Evolutionary conservation across 2,888 invertebrate species (phyloP), one percentile per base, ranked within the genome.

Genomic region (Copidosoma aretas): DNA sequence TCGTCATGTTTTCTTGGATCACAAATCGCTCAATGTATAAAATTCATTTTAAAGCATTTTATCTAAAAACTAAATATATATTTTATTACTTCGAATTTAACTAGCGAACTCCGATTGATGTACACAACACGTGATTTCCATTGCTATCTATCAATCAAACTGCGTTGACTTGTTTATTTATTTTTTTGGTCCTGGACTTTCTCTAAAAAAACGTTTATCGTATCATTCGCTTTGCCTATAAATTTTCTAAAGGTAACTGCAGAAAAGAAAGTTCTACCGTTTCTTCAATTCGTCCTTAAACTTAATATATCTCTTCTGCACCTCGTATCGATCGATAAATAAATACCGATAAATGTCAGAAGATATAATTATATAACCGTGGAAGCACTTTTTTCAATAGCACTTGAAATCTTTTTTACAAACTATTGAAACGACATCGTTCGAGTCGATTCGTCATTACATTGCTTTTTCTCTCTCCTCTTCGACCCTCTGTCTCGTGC

Each of bases 401-500:
- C 68, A 60, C 68, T 64, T 68, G 59, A 41, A 66, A 10, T 56
- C 57, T 5, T 43, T 54, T 57, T 66, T 53, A 54, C 60, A 46
- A 61, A 25, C 17, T 15, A 8, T 66, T 58, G 12, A 25, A 59
- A 24, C 46, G 2, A 66, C 19, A 79, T 56, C n/a, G n/a, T n/a
- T n/a, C n/a, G n/a, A n/a, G 78, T 77, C 70, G 80, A 77, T 74
- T 84, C 83, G 59, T 82, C 82, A 41, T 83, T 80, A 69, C 82
- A 84, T 70, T 84, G 81, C 72, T 85, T 85, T 73, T 91, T 84
- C 46, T 90, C 91, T 84, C 46, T 90, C 90, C 71, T 90, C 90
- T 80, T 92, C 93, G 0, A 92, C 91, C 79, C 92, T 91, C 80
- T 92, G 91, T 62, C 92, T 88, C 49, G 93, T 95, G 70, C 92